Base-by-base conservation (phyloP, 2,888 invertebrate species). In the Drosophila melanosoma region DNA sequence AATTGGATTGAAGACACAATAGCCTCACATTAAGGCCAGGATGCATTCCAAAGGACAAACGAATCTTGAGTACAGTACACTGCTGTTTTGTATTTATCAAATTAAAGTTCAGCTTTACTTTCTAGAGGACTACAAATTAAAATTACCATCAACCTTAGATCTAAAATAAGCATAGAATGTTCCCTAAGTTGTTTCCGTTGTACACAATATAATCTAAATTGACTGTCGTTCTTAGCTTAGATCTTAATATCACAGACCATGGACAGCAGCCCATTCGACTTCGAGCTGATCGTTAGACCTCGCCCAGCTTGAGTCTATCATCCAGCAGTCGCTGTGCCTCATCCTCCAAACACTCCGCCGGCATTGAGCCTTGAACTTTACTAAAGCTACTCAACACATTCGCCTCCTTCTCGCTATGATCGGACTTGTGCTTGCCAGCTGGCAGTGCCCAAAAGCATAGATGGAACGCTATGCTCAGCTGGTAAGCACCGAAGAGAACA, bases 1-100 rank as follows among this genome's bases (percentile, higher is more conserved):
- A 95, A 96, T 33, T 98, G 98, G 98, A 97, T 98, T 70, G 90
- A 91, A 69, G 93, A 93, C 74, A 93, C 92, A 11, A 93, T 93
- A 68, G 89, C 90, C 73, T 88, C 87, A 74, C 91, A 92, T 59
- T 91, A 75, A 77, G 40, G 59, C 45, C 48, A 26, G 23, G 20
- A 58, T 23, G 12, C 32, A 26, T 23, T 26, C 52, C 45, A 59
- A 51, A 26, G 29, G 40, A 72, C 29, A 48, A 29, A 52, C 53
- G 45, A 48, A 45, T n/a, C 33, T 54, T 32, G 42, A 66, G 60
- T 63, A 68, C 40, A 74, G 65, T 60, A 67, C 66, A 73, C 48
- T 67, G 58, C 63, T 74, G 83, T 61, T 56, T 10, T 86, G 67
- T 75, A 83, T 83, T 83, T 83, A 75, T 79, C 54, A 68, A 77